Evolutionary conservation across 2,797 vertebrate species (phyloP).

Genomic region (Onychomys torridus): DNA sequence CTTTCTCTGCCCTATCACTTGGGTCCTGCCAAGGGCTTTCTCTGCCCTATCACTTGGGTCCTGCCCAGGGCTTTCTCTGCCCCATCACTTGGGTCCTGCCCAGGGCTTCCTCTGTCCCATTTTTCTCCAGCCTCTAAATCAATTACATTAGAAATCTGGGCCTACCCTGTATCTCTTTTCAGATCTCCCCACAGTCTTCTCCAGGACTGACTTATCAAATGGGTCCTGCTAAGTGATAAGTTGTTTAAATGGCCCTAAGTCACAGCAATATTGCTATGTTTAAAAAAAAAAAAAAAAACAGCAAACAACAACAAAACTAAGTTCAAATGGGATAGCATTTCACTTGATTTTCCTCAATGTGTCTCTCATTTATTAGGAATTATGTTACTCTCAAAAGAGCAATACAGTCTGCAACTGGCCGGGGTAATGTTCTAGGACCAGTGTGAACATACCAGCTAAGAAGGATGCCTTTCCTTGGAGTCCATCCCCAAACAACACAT

Average conservation of each 20-base stretch:
- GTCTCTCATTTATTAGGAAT: not conserved
- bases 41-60: not conserved
- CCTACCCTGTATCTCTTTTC: not conserved
- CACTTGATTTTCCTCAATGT: slow-evolving; percentile 11
- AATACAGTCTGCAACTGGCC: not conserved
- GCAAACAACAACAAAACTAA: not conserved
- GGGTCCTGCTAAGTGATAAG: not conserved
- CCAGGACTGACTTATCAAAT: not conserved
- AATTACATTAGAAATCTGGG: not conserved
- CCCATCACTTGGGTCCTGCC: not conserved
- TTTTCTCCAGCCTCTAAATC: not conserved
- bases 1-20: not conserved
- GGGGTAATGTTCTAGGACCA: not conserved
- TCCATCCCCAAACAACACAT: not conserved
- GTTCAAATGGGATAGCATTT: not conserved
- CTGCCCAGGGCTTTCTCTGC: not conserved
- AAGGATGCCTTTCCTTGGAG: not conserved
- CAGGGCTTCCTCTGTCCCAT: not conserved
- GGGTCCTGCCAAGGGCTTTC: not conserved
- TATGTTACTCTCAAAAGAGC: not conserved
- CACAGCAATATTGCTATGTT: slow-evolving; percentile 50
- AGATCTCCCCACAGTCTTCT: not conserved
- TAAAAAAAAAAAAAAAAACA: not conserved
- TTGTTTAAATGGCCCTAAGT: not conserved
- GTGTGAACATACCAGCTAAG: not conserved